These are phyloP conservation scores for Panagrolaimus sp. DNA, from an alignment of 1,140 invertebrate genomes.

Conservation along the genomic window DNA sequence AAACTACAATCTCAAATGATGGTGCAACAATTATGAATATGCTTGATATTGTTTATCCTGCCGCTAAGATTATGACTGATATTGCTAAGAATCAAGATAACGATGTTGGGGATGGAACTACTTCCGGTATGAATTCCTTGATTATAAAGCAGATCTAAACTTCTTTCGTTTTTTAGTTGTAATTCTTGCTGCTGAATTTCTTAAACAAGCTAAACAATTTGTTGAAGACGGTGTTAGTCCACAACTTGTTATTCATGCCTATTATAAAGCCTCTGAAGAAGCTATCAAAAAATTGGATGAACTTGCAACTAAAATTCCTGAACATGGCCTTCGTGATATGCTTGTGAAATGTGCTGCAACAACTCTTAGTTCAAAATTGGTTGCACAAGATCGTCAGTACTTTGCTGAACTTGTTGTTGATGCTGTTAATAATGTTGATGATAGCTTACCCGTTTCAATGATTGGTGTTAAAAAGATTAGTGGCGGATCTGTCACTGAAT, in stretches of 20 bases:
- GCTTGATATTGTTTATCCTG: constrained; percentile 92
- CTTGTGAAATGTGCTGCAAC: constrained; percentile 91
- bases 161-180: no score
- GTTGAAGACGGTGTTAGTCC: constrained; percentile 96
- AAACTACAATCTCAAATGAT: constrained; percentile 96
- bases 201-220: constrained; percentile 89
- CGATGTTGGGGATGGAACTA: constrained; percentile 70
- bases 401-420: constrained; percentile 96
- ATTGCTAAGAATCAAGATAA: constrained; percentile 99
- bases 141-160: no score
- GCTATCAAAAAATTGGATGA: constrained; percentile 78
- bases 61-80: constrained; percentile 91
- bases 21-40: constrained; percentile 98
- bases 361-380: constrained; percentile 67
- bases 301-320: constrained; percentile 71
- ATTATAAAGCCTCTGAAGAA: constrained; percentile 75
- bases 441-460: constrained; percentile 86
- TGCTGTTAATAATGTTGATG: constrained; percentile 86
- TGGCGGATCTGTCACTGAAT: constrained; percentile 88
- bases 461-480: constrained; percentile 97
- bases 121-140: no score
- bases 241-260: constrained; percentile 79
- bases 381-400: constrained; percentile 65
- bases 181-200: constrained; percentile 84
- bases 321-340: constrained; percentile 69